Conservation (phyloP, 2,888 invertebrate genomes). For the Tenthredo distinguenda region DNA sequence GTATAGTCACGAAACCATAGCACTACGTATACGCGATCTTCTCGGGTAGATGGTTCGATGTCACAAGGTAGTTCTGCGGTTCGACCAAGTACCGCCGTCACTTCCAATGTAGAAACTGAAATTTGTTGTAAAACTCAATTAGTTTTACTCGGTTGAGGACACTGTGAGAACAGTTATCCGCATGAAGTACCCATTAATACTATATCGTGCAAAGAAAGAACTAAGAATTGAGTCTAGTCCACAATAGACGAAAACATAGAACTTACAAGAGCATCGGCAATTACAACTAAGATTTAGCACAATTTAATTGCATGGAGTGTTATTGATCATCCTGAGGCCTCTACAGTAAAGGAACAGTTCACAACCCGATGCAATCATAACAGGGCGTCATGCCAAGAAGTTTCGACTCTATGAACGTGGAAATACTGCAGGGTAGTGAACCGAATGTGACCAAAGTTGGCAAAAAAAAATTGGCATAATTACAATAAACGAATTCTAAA, state of each 20-base stretch:
- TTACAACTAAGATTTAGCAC: neutral
- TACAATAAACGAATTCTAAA: too few species aligned
- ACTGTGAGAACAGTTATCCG: neutral
- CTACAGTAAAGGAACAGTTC: too few species aligned
- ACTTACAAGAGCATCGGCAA: neutral
- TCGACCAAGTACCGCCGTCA: slow-evolving; percentile 91
- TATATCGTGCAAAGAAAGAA: neutral
- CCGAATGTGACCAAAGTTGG: neutral
- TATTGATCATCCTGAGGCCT: neutral
- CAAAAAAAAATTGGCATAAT: neutral
- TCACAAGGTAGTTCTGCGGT: slow-evolving; percentile 94
- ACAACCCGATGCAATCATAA: too few species aligned
- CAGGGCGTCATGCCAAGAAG: too few species aligned
- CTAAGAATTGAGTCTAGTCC: neutral
- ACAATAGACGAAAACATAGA: neutral
- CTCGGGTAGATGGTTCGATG: slow-evolving; percentile 90
- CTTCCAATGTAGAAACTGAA: slow-evolving; percentile 85
- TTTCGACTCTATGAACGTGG: too few species aligned
- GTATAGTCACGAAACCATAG: slow-evolving; percentile 94
- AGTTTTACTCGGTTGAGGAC: neutral
- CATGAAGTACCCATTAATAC: neutral
- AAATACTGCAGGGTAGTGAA: too few species aligned
- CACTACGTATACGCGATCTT: slow-evolving; percentile 95
- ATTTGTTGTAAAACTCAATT: neutral
- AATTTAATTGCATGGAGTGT: neutral